Evolutionary conservation across 2,113 vertebrate genomes (phyloP), one percentile per base, ranked within the genome.

Genomic region (Ceuthmochares aereus): DNA sequence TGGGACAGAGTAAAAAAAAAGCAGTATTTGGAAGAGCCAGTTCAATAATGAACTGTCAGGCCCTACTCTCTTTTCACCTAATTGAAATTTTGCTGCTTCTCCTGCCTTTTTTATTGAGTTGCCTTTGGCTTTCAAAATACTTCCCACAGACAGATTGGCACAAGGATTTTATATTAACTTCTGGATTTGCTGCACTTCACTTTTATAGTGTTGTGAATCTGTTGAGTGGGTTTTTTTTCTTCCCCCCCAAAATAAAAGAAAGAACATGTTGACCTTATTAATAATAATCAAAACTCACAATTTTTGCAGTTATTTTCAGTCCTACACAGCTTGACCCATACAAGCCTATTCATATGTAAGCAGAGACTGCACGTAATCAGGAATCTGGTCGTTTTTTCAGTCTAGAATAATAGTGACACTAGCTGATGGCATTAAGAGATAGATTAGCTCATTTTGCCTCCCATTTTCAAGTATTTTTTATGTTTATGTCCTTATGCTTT

Each of bases 71-170:
- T 78, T 94, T 87, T 97, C 87, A 93, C 66, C 77, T 98, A 95
- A 97, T 97, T 97, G 95, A 94, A 96, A 96, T 93, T 49, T 54
- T 51, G 84, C 81, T 93, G 63, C 14, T 94, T 93, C 78, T 94
- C 47, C 51, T 90, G 67, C 51, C 62, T 92, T 75, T 96, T 96
- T 97, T 95, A 96, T 84, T 89, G 81, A 95, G 67, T 95, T 93
- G 90, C 92, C 95, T 94, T 96, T 96, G 93, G 95, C 94, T 97
- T 97, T 96, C 63, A 96, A 96, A 93, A 90, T 77, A 78, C 79
- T 89, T 84, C 56, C 90, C 89, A 93, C 21, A 22, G 94, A 93
- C 83, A 94, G 95, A 80, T 78, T 89, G 84, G 89, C 95, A 93
- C 92, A 94, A 93, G 95, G 93, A 74, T 91, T 97, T 94, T 90